Conservation (phyloP, 2,797 vertebrate genomes). For the Xenentodon cancila region DNA sequence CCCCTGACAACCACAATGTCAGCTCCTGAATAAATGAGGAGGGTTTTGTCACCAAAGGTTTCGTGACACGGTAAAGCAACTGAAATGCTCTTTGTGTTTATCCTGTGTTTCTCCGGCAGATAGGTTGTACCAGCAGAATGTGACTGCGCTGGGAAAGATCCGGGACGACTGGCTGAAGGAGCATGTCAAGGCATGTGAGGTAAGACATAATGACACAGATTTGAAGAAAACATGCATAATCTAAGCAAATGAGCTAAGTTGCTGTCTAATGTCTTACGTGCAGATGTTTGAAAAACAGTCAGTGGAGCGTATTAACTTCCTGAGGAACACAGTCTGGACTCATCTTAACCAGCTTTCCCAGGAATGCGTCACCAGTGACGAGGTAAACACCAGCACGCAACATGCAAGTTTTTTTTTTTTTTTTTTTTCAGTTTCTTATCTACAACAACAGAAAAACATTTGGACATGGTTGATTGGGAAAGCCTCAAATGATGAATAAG, state of each 20-base stretch:
- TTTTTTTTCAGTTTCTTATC: too few relatives aligned
- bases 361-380: conserved; percentile 90
- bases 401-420: not conserved
- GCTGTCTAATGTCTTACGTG: not conserved
- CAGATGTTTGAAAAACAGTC: conserved; percentile 92
- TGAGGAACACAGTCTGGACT: conserved; percentile 91
- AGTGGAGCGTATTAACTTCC: conserved; percentile 87
- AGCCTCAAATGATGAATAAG: not conserved
- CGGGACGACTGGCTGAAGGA: conserved; percentile 91
- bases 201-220: conserved; percentile 55
- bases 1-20: too few relatives aligned
- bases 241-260: not conserved
- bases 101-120: conserved; percentile 72
- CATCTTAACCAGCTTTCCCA: conserved; percentile 94
- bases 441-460: not conserved
- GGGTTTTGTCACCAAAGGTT: too few relatives aligned
- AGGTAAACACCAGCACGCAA: conserved; percentile 71
- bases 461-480: not conserved
- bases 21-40: too few relatives aligned
- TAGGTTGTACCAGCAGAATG: conserved; percentile 84
- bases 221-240: too few relatives aligned
- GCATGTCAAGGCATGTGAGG: conserved; percentile 90
- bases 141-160: conserved; percentile 82
- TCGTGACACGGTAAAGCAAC: too few relatives aligned
- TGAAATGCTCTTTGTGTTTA: not conserved